A percentile compares a stretch with the other conserved stretches of the same genome.
These are phyloP conservation scores for Sapajus apella DNA, from an alignment of 2,113 vertebrate species.

Conservation along the genomic window DNA sequence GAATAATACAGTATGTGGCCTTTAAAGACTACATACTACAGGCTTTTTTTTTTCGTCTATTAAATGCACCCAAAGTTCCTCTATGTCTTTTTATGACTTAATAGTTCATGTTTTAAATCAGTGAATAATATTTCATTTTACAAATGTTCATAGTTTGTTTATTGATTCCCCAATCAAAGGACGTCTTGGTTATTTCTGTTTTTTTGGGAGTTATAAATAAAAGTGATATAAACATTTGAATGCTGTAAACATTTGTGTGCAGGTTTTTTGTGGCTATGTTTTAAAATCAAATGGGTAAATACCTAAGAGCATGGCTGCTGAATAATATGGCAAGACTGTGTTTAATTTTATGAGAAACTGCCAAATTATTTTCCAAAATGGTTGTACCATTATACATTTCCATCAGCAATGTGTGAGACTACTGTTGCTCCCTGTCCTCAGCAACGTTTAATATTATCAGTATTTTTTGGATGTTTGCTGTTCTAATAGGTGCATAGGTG, in stretches of 20 bases:
- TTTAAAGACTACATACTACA: background rate
- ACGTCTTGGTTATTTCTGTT: background rate
- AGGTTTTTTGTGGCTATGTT: background rate
- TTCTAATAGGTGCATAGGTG: background rate
- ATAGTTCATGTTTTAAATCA: background rate
- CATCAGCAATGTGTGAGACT: fast-evolving
- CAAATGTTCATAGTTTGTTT: background rate
- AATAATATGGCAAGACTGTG: no score
- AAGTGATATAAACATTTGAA: background rate
- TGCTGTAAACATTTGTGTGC: background rate
- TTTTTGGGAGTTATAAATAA: background rate
- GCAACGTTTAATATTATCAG: background rate
- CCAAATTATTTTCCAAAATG: background rate
- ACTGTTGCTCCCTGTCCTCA: no score
- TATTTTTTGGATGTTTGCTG: background rate
- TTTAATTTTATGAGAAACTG: background rate
- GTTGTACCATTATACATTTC: background rate
- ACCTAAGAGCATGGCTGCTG: background rate
- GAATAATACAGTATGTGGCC: background rate
- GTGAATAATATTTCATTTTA: background rate
- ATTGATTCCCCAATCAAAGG: background rate
- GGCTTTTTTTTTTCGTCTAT: background rate
- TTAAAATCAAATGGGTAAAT: background rate
- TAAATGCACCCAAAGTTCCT: background rate
- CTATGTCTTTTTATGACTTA: background rate